Evolutionary conservation across 2,888 invertebrate species (phyloP).

Genomic region (Tetanocera ferruginea): DNA sequence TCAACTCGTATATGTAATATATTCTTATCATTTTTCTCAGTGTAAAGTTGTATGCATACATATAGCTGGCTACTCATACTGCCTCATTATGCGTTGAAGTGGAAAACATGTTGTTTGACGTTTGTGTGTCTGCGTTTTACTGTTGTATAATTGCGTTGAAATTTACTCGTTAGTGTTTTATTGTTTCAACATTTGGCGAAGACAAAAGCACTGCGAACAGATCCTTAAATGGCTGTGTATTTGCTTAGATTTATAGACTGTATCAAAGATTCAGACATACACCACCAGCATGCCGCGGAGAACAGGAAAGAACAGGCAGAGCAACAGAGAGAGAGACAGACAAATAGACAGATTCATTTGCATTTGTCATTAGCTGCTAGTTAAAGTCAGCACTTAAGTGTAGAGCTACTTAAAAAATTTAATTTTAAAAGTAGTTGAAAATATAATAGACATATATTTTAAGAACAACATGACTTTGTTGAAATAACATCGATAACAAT

Average conservation of each 20-base stretch:
- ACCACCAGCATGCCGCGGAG: too few species aligned
- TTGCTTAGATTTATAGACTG: neutral
- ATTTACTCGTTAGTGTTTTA: conserved; percentile 7
- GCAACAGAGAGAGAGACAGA: neutral
- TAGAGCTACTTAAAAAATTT: too few species aligned
- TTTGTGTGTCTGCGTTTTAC: neutral
- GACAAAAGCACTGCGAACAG: neutral
- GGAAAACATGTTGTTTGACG: neutral
- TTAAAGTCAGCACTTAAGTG: too few species aligned
- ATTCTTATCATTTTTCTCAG: neutral
- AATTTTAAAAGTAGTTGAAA: too few species aligned
- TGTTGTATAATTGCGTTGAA: conserved; percentile 18
- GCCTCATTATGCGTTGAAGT: neutral
- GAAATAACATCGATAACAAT: too few species aligned
- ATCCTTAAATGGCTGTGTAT: neutral
- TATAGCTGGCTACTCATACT: neutral
- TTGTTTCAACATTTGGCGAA: conserved; percentile 12
- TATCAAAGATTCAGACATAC: neutral
- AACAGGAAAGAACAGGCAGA: neutral
- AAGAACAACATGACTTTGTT: too few species aligned
- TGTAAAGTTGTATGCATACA: neutral
- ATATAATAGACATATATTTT: too few species aligned
- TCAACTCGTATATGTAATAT: too few species aligned
- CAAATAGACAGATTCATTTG: neutral
- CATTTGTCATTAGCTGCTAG: neutral